Base-by-base conservation (phyloP, 2,888 invertebrate species). In the Marronus borbonicus region DNA sequence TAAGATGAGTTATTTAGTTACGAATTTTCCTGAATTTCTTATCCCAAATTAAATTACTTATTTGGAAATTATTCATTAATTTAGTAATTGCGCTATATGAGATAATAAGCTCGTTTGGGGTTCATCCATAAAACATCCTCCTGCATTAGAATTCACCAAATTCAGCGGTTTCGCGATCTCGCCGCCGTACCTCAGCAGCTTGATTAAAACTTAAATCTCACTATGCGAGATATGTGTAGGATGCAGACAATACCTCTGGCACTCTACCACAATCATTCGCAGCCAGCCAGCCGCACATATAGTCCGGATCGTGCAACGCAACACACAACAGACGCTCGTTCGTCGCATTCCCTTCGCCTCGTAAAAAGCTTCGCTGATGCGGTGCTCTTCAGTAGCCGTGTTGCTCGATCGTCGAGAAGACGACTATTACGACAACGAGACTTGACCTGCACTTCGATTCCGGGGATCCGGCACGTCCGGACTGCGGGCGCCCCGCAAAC, bases 381-480 rank as follows among this genome's bases (percentile, higher is more conserved):
- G 44, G 20, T n/a, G n/a, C 44, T 24, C 44, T 12, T 44, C 17
- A 12, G 65, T 39, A n/a, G 20, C 24, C n/a, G 44, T 2, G 24
- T 2, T 24, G 24, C n/a, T 17, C 65, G 44, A 14, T 66, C 39
- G 74, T 77, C 49, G 44, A 49, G 66, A 66, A 66, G 66, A 66
- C 66, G 66, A 36, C 31, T 4, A 36, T 5, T 36, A 66, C 77
- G 17, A 24, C 72, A 58, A 72, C 24, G 72, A 58, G 80, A 78
- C 79, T 79, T 79, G 81, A 80, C 80, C 81, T 78, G 78, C 78
- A 78, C 80, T 77, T 75, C 78, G 62, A 72, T 76, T 80, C 78
- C 77, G 80, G 31, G 31, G 79, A 60, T 76, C 76, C 79, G 72
- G 80, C 80, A 81, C 81, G 83, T 82, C 82, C 79, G 81, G 80